Evolutionary conservation across 2,113 vertebrate genomes (phyloP), one percentile per base, ranked within the genome.

Genomic region (Cephalopholis sonnerati): DNA sequence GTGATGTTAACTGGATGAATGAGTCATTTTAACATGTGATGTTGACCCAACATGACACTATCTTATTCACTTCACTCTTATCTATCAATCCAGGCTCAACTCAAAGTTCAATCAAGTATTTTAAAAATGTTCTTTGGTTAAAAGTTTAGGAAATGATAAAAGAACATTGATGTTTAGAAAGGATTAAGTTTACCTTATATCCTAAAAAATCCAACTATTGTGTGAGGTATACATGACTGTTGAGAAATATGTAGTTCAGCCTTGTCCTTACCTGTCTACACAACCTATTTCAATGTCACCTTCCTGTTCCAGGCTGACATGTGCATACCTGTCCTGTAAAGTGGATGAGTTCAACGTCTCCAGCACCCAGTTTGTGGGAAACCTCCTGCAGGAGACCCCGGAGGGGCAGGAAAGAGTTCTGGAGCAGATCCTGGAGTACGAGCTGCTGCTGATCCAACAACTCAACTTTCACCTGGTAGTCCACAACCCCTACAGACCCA

Each of bases 331-430:
- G 83, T 96, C 98, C 41, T 99, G 98, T 87, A 99, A 99, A 94
- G 98, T 99, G 85, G 98, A 99, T 62, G 97, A 99, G 93, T 99
- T 99, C 91, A 99, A 99, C 41, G 98, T 99, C 12, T 99, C 98
- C 84, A 96, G 97, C 88, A 90, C 91, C 48, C 98, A 99, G 82
- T 99, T 99, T 87, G 97, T 98, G 81, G 97, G 96, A 64, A 99
- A 99, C 81, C 96, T 99, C 24, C 15, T 92, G 61, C 96, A 96
- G 67, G 98, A 99, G 91, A 97, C 92, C 17, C 95, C 96, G 11
- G 77, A 94, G 1, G 97, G 96, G 44, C 97, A 97, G 83, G 98
- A 98, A 69, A 96, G 95, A 68, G 91, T 96, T 24, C 94, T 98
- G 41, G 97, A 99, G 81, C 98, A 99, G 83, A 99, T 99, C 91